Percentiles rank a stretch among this genome's conserved stretches.
These are phyloP conservation scores for Drosophila asahinai DNA, from an alignment of 1,140 invertebrate species.

Conservation along the genomic window DNA sequence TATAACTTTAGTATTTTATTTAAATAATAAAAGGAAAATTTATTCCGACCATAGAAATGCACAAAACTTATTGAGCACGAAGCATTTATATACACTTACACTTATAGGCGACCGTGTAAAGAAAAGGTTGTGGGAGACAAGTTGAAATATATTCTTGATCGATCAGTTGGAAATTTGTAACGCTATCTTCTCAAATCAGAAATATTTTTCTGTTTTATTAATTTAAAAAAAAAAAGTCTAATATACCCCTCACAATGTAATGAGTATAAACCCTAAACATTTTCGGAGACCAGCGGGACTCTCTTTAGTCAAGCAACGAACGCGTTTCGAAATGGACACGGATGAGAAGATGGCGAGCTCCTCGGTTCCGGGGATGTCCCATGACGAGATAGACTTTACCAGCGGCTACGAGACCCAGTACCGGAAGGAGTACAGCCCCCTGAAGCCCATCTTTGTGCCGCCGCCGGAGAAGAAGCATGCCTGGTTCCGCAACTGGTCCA, in stretches of 20 bases:
- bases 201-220: no score
- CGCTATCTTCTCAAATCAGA: no score
- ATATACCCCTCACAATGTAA: neutral
- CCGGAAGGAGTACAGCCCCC: conserved; percentile 70
- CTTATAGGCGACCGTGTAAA: no score
- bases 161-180: no score
- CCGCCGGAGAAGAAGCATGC: conserved; percentile 64
- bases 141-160: no score
- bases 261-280: conserved; percentile 5
- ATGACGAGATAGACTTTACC: conserved; percentile 77
- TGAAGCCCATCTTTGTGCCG: conserved; percentile 55
- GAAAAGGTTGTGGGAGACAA: neutral
- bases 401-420: conserved; percentile 81
- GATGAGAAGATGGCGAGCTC: conserved; percentile 49
- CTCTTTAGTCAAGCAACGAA: conserved; percentile 57
- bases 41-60: neutral
- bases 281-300: conserved; percentile 1
- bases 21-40: neutral
- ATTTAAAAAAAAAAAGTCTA: no score
- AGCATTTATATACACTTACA: no score
- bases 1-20: neutral
- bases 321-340: conserved; percentile 70
- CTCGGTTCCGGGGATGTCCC: conserved; percentile 18
- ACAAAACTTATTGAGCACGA: no score
- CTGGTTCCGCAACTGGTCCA: conserved; percentile 69